Conservation (phyloP, 2,113 vertebrate genomes). For the Myrmecobius fasciatus region DNA sequence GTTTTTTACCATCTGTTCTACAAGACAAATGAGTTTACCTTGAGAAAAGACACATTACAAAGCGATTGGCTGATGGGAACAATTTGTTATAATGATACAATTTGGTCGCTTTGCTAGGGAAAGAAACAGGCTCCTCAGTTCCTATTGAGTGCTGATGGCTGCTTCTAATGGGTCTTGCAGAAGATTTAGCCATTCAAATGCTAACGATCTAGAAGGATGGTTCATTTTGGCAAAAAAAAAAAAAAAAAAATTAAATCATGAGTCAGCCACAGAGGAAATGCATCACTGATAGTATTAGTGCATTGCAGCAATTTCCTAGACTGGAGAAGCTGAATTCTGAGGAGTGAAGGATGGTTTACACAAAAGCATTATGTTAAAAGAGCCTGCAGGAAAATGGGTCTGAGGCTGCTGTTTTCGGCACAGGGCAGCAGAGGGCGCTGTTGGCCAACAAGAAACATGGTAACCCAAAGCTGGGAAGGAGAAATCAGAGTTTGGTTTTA, state of each 20-base stretch:
- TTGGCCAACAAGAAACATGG: slow-evolving; percentile 26
- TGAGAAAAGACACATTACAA: slow-evolving; percentile 74
- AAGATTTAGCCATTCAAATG: slow-evolving; percentile 69
- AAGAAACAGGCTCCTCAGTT: slow-evolving; percentile 59
- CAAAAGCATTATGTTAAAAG: slow-evolving; percentile 66
- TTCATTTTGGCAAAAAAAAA: slow-evolving; percentile 58
- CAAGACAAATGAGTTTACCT: slow-evolving; percentile 79
- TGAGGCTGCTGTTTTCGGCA: slow-evolving; percentile 38
- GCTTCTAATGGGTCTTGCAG: slow-evolving; percentile 70
- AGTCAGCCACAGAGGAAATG: slow-evolving; percentile 80
- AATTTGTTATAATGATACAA: slow-evolving; percentile 71
- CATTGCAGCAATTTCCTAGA: slow-evolving; percentile 73
- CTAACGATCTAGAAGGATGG: slow-evolving; percentile 72
- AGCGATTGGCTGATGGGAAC: slow-evolving; percentile 75
- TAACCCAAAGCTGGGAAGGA: background rate
- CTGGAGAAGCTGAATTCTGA: slow-evolving; percentile 76
- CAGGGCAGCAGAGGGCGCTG: slow-evolving; percentile 66
- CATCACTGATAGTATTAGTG: slow-evolving; percentile 76
- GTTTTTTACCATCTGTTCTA: slow-evolving; percentile 61
- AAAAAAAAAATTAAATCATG: slow-evolving; percentile 67
- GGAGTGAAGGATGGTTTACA: slow-evolving; percentile 74
- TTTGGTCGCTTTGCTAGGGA: slow-evolving; percentile 45
- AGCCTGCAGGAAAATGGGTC: background rate
- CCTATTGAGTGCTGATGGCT: slow-evolving; percentile 63
- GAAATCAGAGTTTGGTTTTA: background rate